Conservation (phyloP, 2,888 invertebrate genomes). For the Perithous albicinctus region DNA sequence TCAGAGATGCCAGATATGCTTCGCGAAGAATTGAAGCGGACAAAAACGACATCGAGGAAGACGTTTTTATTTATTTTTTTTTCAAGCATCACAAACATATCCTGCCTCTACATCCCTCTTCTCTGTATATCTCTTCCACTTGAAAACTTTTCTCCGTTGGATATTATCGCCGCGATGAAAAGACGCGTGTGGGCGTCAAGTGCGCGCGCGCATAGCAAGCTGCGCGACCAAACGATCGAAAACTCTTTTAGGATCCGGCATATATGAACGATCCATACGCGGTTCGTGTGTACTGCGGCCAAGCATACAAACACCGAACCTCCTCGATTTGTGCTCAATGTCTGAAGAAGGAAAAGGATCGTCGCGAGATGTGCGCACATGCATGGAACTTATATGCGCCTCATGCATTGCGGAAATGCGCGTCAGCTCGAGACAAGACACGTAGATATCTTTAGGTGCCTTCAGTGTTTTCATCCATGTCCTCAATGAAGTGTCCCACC, state of each 20-base stretch:
- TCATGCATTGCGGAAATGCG: slow-evolving; percentile 56
- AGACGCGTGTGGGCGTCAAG: slow-evolving; percentile 59
- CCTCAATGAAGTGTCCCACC: slow-evolving; percentile 18
- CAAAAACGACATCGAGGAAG: slow-evolving; percentile 1
- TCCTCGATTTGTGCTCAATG: slow-evolving; percentile 5
- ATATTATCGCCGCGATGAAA: slow-evolving; percentile 56
- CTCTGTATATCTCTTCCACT: slow-evolving; percentile 37
- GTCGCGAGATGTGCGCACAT: slow-evolving; percentile 1
- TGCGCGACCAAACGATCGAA: slow-evolving; percentile 40
- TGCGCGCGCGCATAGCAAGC: slow-evolving; percentile 16
- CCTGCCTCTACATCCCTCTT: slow-evolving; percentile 34
- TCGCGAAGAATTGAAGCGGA: neutral
- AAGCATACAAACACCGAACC: neutral
- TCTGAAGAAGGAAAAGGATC: slow-evolving; percentile 22
- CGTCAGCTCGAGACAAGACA: slow-evolving; percentile 45
- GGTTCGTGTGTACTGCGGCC: slow-evolving; percentile 18
- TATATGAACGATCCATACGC: slow-evolving; percentile 8
- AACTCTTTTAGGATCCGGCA: slow-evolving; percentile 27
- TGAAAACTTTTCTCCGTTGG: slow-evolving; percentile 41
- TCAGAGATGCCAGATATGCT: neutral
- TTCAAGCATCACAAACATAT: slow-evolving; percentile 33
- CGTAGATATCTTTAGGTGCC: slow-evolving; percentile 45
- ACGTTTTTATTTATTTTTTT: too few species aligned
- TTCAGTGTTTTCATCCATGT: neutral
- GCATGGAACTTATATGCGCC: neutral